Base-by-base conservation (phyloP, 2,888 invertebrate genomes). In the Apamea anceps region DNA sequence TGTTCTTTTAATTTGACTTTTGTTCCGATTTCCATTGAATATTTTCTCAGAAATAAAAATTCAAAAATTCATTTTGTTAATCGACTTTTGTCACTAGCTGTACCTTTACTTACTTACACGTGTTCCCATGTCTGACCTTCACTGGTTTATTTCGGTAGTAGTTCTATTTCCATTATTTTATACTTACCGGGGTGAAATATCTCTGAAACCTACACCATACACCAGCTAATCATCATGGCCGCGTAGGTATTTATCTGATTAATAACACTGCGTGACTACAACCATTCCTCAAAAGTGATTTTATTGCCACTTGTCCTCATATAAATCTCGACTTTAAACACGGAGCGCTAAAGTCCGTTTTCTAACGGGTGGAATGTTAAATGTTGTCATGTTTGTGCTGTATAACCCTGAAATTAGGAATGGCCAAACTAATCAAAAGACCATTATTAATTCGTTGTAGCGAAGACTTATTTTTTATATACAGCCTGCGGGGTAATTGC, bases 251-350 rank as follows among this genome's bases (percentile, higher is more conserved):
- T 95, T 95, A 94, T 93, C 93, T 94, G 95, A 96, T 96, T 96
- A 95, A 95, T 95, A 87, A 84, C 91, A 85, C 89, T 95, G 93
- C 96, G 96, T 96, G 96, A 96, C 96, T 93, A 82, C 89, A 89
- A 86, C 93, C 94, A 95, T 95, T 94, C 91, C 92, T 94, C 91
- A 94, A 95, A 96, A 95, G 94, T 95, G 95, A 95, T 95, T 95
- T 96, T 94, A 95, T 93, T 92, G 91, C 92, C 90, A 90, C 89
- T 91, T 90, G 87, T 88, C 89, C 87, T 81, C 91, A 92, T 86
- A 85, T 92, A 84, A 94, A 92, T 91, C 80, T 92, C 88, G 86
- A 92, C 94, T 93, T 88, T 94, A 94, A 87, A 77, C 66, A 83
- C 77, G 77, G 79, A 68, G 62, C 32, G 75, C 88, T 94, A 93